Evolutionary conservation across 2,797 vertebrate genomes (phyloP).

Genomic region (Thunnus albacares): DNA sequence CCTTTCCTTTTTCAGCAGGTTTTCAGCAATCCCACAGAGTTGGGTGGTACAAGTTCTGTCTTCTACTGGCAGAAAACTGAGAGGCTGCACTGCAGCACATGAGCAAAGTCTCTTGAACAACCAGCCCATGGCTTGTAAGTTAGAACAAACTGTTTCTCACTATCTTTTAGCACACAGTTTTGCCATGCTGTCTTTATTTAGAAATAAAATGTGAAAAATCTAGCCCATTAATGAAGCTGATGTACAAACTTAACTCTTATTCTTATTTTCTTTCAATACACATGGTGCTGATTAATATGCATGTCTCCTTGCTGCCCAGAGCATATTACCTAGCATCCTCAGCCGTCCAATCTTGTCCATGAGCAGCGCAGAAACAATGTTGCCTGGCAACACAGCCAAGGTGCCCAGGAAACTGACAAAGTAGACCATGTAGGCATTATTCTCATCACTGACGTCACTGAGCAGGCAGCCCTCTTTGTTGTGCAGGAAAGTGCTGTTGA

Average conservation of each 20-base stretch:
- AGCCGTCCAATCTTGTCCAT: constrained; percentile 99
- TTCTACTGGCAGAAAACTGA: neutral
- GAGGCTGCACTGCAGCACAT: no score
- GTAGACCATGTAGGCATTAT: constrained; percentile 99
- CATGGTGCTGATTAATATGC: neutral
- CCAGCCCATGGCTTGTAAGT: neutral
- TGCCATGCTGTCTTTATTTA: neutral
- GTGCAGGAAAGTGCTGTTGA: constrained; percentile 98
- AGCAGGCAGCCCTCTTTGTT: constrained; percentile 97
- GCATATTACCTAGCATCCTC: constrained; percentile 93
- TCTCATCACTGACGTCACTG: constrained; percentile 93
- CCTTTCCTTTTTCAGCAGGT: neutral
- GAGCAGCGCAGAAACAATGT: constrained; percentile 96
- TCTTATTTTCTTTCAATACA: neutral
- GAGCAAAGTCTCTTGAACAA: neutral
- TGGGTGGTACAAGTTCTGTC: neutral
- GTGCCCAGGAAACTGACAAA: constrained; percentile 98
- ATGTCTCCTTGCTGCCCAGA: neutral
- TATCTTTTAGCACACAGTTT: neutral
- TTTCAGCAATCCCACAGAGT: no score
- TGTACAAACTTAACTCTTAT: neutral
- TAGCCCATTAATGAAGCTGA: neutral
- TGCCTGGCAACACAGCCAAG: constrained; percentile 95
- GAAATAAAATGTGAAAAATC: neutral
- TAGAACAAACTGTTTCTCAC: neutral